These are phyloP conservation scores for Diadromus collaris DNA, from an alignment of 2,888 invertebrate genomes.

Conservation along the genomic window DNA sequence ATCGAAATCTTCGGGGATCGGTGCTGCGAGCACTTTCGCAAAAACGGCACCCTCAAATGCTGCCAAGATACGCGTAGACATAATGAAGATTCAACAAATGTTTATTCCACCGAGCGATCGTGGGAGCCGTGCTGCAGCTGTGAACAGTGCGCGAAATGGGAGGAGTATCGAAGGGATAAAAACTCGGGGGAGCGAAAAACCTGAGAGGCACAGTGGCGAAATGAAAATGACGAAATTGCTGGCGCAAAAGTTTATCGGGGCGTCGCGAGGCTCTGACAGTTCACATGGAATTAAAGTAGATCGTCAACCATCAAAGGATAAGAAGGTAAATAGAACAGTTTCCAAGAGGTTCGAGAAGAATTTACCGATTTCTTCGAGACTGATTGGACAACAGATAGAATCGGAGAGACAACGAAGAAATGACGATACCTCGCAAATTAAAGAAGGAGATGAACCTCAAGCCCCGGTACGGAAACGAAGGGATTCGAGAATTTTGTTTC, in stretches of 20 bases:
- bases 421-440: conserved; percentile 19
- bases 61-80: conserved; percentile 72
- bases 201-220: conserved; percentile 63
- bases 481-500: conserved; percentile 46
- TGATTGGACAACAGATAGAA: background rate
- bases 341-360: conserved; percentile 24
- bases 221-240: conserved; percentile 67
- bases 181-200: conserved; percentile 57
- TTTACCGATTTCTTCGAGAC: conserved; percentile 1
- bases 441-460: conserved; percentile 48
- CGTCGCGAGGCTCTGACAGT: conserved; percentile 56
- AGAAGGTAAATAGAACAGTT: conserved; percentile 34
- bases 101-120: conserved; percentile 66
- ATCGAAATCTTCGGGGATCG: conserved; percentile 6
- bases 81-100: conserved; percentile 75
- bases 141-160: background rate
- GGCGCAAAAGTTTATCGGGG: conserved; percentile 71
- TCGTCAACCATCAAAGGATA: conserved; percentile 50
- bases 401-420: background rate
- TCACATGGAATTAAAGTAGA: conserved; percentile 13
- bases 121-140: background rate
- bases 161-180: conserved; percentile 1
- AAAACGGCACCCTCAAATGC: conserved; percentile 57
- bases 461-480: conserved; percentile 53
- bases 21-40: background rate